A percentile compares a stretch with the other conserved stretches of the same genome.
Conservation (phyloP, 2,797 vertebrate species). For the Smutsia gigantea region DNA sequence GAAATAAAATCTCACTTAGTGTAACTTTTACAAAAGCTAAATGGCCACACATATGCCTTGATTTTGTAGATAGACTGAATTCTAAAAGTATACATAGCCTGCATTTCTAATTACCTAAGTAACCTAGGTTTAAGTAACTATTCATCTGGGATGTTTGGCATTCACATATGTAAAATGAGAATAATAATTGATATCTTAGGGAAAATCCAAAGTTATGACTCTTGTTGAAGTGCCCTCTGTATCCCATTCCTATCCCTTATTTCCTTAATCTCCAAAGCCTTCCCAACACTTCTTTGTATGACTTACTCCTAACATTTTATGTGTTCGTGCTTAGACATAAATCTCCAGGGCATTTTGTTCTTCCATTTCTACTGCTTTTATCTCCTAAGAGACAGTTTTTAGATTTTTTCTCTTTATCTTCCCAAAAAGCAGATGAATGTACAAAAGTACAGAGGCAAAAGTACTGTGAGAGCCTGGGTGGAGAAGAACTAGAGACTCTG, state of each 20-base stretch:
- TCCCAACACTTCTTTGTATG: too few species aligned
- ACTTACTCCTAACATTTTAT: not conserved
- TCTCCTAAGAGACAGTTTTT: not conserved
- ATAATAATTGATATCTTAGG: not conserved
- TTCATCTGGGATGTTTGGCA: not conserved
- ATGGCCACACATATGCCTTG: not conserved
- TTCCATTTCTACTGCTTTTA: not conserved
- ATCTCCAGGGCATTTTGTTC: too few species aligned
- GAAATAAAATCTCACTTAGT: not conserved
- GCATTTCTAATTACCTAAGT: not conserved
- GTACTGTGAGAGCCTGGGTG: not conserved
- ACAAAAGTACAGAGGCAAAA: not conserved
- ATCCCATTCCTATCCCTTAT: not conserved
- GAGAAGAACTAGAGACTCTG: not conserved
- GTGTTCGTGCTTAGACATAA: not conserved
- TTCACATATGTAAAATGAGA: not conserved
- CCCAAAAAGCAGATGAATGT: not conserved
- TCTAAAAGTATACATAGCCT: not conserved
- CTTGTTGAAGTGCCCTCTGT: not conserved
- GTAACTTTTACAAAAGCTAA: not conserved
- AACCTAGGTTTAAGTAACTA: not conserved
- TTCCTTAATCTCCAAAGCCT: not conserved
- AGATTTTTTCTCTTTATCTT: not conserved
- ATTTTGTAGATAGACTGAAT: not conserved
- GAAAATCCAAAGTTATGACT: not conserved